Evolutionary conservation across 2,888 invertebrate genomes (phyloP).

Genomic region (Fissipunctia ypsillon): DNA sequence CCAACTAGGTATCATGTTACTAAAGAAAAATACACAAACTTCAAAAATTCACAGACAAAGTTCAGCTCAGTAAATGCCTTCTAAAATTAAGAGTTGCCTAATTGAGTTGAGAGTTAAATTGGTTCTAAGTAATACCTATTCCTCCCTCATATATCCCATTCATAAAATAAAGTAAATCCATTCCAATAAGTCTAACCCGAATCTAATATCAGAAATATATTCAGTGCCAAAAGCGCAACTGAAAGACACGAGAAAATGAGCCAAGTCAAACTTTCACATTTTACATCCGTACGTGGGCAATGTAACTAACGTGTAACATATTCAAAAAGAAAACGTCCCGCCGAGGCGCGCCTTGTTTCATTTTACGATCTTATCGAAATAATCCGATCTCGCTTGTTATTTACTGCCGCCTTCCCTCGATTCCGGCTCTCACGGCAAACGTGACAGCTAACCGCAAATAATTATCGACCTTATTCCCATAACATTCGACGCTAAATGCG

Average conservation of each 20-base stretch:
- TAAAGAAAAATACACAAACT: constrained; percentile 24
- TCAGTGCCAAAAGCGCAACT: constrained; percentile 61
- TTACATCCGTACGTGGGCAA: constrained; percentile 78
- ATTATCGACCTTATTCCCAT: constrained; percentile 81
- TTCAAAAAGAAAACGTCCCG: constrained; percentile 86
- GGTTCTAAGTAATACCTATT: neutral
- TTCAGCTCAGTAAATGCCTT: neutral
- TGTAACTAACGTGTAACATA: constrained; percentile 82
- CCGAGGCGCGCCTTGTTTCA: constrained; percentile 88
- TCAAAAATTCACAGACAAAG: constrained; percentile 4
- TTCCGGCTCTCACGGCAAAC: constrained; percentile 79
- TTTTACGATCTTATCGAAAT: constrained; percentile 91
- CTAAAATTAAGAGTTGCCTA: neutral
- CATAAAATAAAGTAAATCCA: constrained; percentile 27
- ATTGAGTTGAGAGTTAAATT: neutral
- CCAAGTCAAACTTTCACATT: constrained; percentile 77
- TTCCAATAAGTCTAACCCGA: constrained; percentile 45
- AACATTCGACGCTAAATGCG: constrained; percentile 77
- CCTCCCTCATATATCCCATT: neutral
- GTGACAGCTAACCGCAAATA: constrained; percentile 69
- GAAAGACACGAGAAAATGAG: constrained; percentile 69
- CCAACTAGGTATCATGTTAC: constrained; percentile 51
- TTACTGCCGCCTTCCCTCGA: constrained; percentile 88
- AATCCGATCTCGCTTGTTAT: constrained; percentile 90
- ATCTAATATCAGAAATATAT: constrained; percentile 61